Percentiles rank a stretch among this genome's conserved stretches.
Conservation (phyloP, 2,888 invertebrate species). For the Ectemnius cavifrons region DNA sequence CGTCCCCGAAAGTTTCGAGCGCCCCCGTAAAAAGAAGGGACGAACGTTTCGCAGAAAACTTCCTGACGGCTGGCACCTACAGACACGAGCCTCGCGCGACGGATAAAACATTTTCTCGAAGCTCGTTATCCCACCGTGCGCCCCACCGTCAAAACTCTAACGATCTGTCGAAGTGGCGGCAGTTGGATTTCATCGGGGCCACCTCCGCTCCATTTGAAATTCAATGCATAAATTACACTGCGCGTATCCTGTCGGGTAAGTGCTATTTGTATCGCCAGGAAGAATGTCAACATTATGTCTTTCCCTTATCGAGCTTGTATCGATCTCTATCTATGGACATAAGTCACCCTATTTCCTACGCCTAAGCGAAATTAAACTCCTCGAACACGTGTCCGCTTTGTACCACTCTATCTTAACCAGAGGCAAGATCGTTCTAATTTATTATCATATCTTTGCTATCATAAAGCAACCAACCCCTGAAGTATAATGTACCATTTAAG, state of each 20-base stretch:
- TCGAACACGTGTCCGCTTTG: too few relatives aligned
- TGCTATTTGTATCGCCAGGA: slow-evolving; percentile 21
- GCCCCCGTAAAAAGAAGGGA: slow-evolving; percentile 35
- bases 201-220: slow-evolving; percentile 45
- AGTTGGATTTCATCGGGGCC: slow-evolving; percentile 35
- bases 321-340: neutral
- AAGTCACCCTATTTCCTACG: too few relatives aligned
- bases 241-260: slow-evolving; percentile 34
- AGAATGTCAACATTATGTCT: slow-evolving; percentile 29
- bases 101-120: slow-evolving; percentile 41
- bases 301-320: slow-evolving; percentile 23
- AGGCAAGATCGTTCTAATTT: slow-evolving; percentile 20
- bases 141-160: slow-evolving; percentile 30
- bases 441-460: too few relatives aligned
- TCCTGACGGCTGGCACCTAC: slow-evolving; percentile 25
- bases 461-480: too few relatives aligned
- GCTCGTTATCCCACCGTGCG: slow-evolving; percentile 42
- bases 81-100: slow-evolving; percentile 22
- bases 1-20: slow-evolving; percentile 35
- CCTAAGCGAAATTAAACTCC: too few relatives aligned
- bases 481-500: too few relatives aligned
- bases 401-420: slow-evolving; percentile 30
- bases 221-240: slow-evolving; percentile 56
- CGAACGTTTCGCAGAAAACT: slow-evolving; percentile 43
- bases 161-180: slow-evolving; percentile 43